Evolutionary conservation across 2,113 vertebrate species (phyloP), one percentile per base, ranked within the genome.

Genomic region (Tenrec ecaudatus): DNA sequence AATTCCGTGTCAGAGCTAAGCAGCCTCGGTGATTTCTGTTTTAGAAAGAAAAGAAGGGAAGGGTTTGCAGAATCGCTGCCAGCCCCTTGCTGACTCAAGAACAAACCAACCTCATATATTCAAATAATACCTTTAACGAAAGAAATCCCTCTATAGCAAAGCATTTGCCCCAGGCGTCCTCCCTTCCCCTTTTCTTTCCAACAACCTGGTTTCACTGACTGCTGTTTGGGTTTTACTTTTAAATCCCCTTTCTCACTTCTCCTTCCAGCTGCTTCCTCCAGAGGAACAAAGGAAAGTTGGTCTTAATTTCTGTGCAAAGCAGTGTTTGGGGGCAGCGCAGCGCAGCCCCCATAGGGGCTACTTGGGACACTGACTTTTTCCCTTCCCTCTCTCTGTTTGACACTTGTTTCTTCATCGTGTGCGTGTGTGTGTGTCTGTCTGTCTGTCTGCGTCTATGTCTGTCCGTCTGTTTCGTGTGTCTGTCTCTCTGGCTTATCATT

Each of bases 1-100:
- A 82, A 95, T 94, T 95, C 76, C 7, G 0, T 84, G 58, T 86
- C 22, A 3, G 43, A 80, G 53, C 88, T 91, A 93, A 93, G 77
- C 25, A 76, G 60, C 73, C 83, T 2, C 78, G 73, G 71, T 69
- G 6, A 66, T 69, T 91, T 93, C 66, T 92, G 1, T 84, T 84
- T 89, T 82, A 82, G 83, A 82, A 80, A 58, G 94, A 62, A 88
- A 86, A 73, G 27, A 27, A 76, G 36, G 38, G 22, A 29, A 20
- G 23, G 31, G 33, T 19, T 6, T 90, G 12, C 22, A 22, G 47
- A 53, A 40, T 71, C 73, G 20, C 53, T 64, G 53, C 90, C 86
- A 86, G 58, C 73, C 40, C 85, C 91, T 33, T 87, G 27, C 31
- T 90, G 60, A 69, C 64, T 89, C 64, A 60, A 69, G 53, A 93